Percentiles rank a stretch among this genome's conserved stretches.
These are phyloP conservation scores for Torymus texanus DNA, from an alignment of 2,888 invertebrate genomes.

Conservation along the genomic window DNA sequence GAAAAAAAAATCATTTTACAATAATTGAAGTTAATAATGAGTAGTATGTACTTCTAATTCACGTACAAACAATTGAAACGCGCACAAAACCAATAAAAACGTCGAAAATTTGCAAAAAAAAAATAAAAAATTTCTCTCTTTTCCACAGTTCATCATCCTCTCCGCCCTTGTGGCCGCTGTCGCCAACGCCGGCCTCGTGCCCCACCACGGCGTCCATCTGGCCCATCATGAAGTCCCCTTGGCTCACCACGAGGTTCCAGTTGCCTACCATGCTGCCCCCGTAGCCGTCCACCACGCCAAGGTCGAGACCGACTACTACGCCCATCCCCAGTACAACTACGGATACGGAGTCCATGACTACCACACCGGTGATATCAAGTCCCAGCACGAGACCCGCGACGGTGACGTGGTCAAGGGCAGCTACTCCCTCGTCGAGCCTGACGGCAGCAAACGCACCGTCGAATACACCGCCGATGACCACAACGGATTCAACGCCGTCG, in stretches of 20 bases:
- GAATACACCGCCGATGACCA: slow-evolving; percentile 69
- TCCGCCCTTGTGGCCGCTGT: slow-evolving; percentile 28
- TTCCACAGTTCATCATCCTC: slow-evolving; percentile 56
- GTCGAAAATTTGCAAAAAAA: no score
- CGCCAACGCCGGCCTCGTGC: slow-evolving; percentile 30
- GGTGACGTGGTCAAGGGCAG: slow-evolving; percentile 70
- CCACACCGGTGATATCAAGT: slow-evolving; percentile 70
- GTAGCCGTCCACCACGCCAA: no score
- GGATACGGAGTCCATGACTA: slow-evolving; percentile 70
- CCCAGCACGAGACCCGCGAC: slow-evolving; percentile 69
- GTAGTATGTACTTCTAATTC: no score
- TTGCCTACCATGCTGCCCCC: no score
- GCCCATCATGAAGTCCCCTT: no score
- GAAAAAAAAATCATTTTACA: no score
- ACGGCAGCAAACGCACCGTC: slow-evolving; percentile 69
- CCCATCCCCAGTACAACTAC: slow-evolving; percentile 68
- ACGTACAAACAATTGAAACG: no score
- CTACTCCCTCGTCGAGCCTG: slow-evolving; percentile 69
- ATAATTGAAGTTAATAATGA: no score
- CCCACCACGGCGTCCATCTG: background rate
- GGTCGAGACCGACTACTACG: slow-evolving; percentile 45
- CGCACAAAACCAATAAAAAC: no score
- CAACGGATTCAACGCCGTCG: slow-evolving; percentile 71
- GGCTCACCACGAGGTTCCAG: no score
- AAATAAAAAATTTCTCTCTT: background rate